A percentile compares a stretch with the other conserved stretches of the same genome.
phyloP scores from a whole-genome alignment of 2,888 invertebrate genomes.

The Blastobasis lacticolella region DNA sequence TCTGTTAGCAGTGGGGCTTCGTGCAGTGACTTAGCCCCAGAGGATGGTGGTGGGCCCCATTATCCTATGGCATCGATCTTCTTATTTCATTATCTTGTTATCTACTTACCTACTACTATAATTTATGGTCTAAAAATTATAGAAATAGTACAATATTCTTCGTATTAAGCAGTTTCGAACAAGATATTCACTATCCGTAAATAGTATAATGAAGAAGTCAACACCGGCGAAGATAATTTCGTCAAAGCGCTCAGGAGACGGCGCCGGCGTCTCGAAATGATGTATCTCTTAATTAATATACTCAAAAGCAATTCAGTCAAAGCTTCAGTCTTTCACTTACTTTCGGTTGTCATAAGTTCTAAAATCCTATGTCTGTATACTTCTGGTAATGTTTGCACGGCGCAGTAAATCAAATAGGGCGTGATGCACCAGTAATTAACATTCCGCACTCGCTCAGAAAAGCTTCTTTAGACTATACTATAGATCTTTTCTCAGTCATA shows the following conservation, averaged over 20 bases:
- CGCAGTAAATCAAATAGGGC: slow-evolving; percentile 49
- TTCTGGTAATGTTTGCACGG: slow-evolving; percentile 16
- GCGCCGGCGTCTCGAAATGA: slow-evolving; percentile 55
- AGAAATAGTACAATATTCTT: no score
- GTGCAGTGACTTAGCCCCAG: no score
- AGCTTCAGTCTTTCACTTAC: slow-evolving; percentile 20
- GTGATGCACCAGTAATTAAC: slow-evolving; percentile 51
- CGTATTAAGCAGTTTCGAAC: no score
- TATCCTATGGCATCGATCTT: no score
- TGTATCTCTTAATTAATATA: slow-evolving; percentile 63
- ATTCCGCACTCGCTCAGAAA: slow-evolving; percentile 40
- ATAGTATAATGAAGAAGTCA: slow-evolving; percentile 42
- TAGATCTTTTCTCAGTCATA: no score
- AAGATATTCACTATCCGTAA: slow-evolving; percentile 16
- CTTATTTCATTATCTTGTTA: no score
- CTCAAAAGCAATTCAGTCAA: slow-evolving; percentile 23
- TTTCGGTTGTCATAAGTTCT: slow-evolving; percentile 18
- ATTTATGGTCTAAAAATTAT: no score
- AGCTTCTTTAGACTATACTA: no score
- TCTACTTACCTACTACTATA: no score
- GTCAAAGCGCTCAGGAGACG: slow-evolving; percentile 56
- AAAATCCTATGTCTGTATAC: slow-evolving; percentile 15
- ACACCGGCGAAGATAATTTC: slow-evolving; percentile 42
- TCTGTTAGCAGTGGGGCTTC: no score
- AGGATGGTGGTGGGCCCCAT: no score